A percentile compares a stretch with the other conserved stretches of the same genome.
Evolutionary conservation across 2,797 vertebrate species (phyloP).

Genomic region (Paratrypauchen microcephalus): DNA sequence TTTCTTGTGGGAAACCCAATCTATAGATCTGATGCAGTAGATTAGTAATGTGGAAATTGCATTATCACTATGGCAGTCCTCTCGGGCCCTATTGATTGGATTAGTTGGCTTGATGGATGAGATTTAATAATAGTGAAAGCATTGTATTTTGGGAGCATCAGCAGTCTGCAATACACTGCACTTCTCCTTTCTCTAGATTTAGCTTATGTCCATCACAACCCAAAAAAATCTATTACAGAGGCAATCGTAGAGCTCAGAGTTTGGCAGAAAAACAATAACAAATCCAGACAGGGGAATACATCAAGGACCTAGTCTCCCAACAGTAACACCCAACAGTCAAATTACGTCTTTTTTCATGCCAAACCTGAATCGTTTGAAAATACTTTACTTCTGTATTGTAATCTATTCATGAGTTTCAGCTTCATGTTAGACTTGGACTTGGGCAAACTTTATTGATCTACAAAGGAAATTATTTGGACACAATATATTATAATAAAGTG

Average conservation of each 20-base stretch:
- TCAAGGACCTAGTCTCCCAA: not conserved
- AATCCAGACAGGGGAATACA: not conserved
- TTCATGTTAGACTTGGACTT: too few species aligned
- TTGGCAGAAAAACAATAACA: constrained; percentile 12
- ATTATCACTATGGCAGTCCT: constrained; percentile 54
- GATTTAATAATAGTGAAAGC: constrained; percentile 66
- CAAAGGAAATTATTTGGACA: too few species aligned
- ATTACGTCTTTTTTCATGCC: not conserved
- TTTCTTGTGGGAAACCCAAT: constrained; percentile 25
- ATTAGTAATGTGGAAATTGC: constrained; percentile 55
- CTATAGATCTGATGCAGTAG: constrained; percentile 42
- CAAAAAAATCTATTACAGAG: constrained; percentile 20
- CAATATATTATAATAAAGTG: too few species aligned
- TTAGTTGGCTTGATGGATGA: constrained; percentile 67
- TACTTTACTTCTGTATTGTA: not conserved
- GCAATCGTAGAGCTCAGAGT: constrained; percentile 14
- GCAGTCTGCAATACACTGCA: constrained; percentile 31
- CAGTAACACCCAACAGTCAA: not conserved
- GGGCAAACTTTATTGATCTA: too few species aligned
- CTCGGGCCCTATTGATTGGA: constrained; percentile 58
- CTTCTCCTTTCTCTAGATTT: constrained; percentile 22
- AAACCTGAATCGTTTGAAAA: not conserved
- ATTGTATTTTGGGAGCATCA: constrained; percentile 49
- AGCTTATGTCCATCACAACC: constrained; percentile 14
- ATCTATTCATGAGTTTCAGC: too few species aligned